Base-by-base conservation (phyloP, 1,140 invertebrate genomes). In the Drosophila rufa region DNA sequence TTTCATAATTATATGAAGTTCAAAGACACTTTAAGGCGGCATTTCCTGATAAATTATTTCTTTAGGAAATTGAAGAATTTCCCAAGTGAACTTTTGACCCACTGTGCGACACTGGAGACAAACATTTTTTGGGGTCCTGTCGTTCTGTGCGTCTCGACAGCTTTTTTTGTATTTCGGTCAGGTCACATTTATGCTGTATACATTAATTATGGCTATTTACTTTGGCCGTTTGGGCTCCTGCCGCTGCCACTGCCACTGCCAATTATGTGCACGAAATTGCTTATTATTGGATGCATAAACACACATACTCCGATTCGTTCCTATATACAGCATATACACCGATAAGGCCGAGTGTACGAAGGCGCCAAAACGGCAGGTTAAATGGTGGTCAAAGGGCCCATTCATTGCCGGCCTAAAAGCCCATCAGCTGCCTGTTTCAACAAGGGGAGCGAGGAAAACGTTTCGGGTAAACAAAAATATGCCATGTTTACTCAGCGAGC, bases 151-250 rank as follows among this genome's bases (percentile, higher is more conserved):
- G 45, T 45, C 57, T 79, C 60, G 59, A 46, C 50, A 62, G 64
- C 61, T 70, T 90, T 87, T 87, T 89, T 79, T 53, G 78, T 82
- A 90, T 85, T 85, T 85, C 36, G 78, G 74, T 89, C 85, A 87
- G 84, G 85, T 89, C 85, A 90, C 81, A 89, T 80, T 85, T 85
- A 90, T 90, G 85, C 81, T 89, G 85, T 90, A 90, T 89, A 89
- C 85, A 89, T 90, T 89, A 89, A 89, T 89, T 89, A 89, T 90
- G 81, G 85, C 85, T 89, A 90, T 89, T 89, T 89, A 75, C 85
- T 90, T 71, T 79, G 64, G 25, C 67, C 76, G 55, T 71, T 69
- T 45, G 50, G 12, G 25, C 33, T 36, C 33, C 33, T 36, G 33
- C 30, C 30, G 8, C 30, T 33, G 38, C 64, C 47, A 59, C 53